Evolutionary conservation across 2,888 invertebrate species (phyloP).

Genomic region (Onchidella celtica): DNA sequence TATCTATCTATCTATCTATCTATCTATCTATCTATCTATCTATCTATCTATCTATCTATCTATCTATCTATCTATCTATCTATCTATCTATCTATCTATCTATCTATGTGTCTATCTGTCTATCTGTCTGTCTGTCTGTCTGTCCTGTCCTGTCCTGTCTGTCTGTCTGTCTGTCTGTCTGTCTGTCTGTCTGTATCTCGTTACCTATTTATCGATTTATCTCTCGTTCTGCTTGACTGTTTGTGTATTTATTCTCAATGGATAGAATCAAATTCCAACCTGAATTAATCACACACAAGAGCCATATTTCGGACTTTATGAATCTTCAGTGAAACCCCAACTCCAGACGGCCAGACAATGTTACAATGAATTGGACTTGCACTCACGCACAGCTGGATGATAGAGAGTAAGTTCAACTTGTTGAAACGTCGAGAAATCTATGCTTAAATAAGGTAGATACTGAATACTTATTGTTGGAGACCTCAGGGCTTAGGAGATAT

Average conservation of each 20-base stretch:
- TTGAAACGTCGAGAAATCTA: too few species aligned
- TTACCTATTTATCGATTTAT: background rate
- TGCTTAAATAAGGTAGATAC: too few species aligned
- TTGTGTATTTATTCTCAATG: background rate
- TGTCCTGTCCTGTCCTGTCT: background rate
- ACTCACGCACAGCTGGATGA: too few species aligned
- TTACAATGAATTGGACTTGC: too few species aligned
- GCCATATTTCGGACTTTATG: too few species aligned
- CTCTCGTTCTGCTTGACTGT: background rate
- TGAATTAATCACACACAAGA: too few species aligned
- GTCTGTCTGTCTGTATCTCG: background rate
- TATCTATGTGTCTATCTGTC: background rate
- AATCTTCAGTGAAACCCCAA: too few species aligned
- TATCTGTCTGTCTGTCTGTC: background rate
- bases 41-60: background rate
- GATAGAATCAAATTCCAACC: too few species aligned
- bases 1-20: background rate
- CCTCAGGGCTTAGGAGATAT: too few species aligned
- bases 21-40: background rate
- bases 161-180: background rate
- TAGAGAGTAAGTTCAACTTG: too few species aligned
- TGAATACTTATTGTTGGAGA: too few species aligned
- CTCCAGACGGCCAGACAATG: too few species aligned
- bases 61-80: background rate
- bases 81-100: background rate